Evolutionary conservation across 2,888 invertebrate genomes (phyloP), one percentile per base, ranked within the genome.

Genomic region (Catocala fraxini): DNA sequence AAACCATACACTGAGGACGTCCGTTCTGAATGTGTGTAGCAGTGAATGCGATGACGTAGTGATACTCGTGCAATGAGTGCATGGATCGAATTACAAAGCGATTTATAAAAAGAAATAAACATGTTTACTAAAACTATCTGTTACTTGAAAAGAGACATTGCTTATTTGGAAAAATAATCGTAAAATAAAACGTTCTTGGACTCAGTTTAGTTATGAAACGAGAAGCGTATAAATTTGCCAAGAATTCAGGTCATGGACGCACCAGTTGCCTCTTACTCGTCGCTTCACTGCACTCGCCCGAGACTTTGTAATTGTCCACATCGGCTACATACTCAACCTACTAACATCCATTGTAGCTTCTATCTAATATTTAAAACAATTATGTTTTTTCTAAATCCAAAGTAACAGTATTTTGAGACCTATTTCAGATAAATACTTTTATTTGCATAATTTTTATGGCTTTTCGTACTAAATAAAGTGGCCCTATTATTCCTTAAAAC

Each of bases 211-310:
- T 88, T 86, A 87, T 85, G 84, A 87, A 88, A 87, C 79, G 82
- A 86, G 86, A 86, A 82, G 83, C 82, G 83, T 84, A 85, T 87
- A 75, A 77, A 75, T 90, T 87, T 86, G 84, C 87, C 77, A 88
- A 88, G 88, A 87, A 91, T 91, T 89, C 89, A 85, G 90, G 90
- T 90, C 90, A 91, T 77, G 90, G 88, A 89, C 88, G 85, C 84
- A 84, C 79, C 86, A 83, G 86, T 87, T 86, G 87, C 89, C 89
- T 88, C 84, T 91, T 90, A 90, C 90, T 89, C 82, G 85, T 84
- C 87, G 90, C 90, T 90, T 89, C 89, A 89, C 86, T 90, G 89
- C 89, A 89, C 85, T 86, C 82, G 82, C 82, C 75, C 77, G 79
- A 84, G 80, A 84, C 86, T 86, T 85, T 75, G 80, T 84, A 86